Evolutionary conservation across 2,797 vertebrate genomes (phyloP).

Genomic region (Falco rusticolus): DNA sequence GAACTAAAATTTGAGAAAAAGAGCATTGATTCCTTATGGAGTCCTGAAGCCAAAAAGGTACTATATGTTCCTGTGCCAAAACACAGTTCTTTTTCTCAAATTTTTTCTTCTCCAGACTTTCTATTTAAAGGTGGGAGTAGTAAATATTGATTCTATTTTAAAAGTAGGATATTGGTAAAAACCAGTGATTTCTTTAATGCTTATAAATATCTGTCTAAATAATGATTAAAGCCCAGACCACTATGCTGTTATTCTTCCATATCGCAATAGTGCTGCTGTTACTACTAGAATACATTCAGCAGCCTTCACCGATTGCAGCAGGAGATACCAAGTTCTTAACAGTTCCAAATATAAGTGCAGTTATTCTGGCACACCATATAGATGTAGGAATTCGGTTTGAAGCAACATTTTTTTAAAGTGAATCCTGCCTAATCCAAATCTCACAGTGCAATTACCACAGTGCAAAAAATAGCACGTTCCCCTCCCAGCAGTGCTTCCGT

Average conservation of each 20-base stretch:
- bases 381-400: neutral
- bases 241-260: neutral
- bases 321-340: neutral
- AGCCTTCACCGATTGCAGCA: neutral
- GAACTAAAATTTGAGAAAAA: neutral
- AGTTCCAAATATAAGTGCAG: neutral
- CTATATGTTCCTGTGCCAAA: neutral
- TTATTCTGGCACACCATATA: neutral
- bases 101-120: neutral
- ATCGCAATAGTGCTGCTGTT: neutral
- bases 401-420: neutral
- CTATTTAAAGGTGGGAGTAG: neutral
- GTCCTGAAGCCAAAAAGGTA: neutral
- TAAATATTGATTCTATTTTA: neutral
- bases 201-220: neutral
- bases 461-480: neutral
- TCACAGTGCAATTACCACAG: neutral
- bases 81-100: neutral
- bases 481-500: neutral
- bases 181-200: neutral
- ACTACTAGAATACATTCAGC: neutral
- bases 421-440: neutral
- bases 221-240: neutral
- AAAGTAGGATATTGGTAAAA: neutral
- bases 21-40: neutral